Percentiles rank a stretch among this genome's conserved stretches.
These are phyloP conservation scores for Poecile montanus DNA, from an alignment of 2,797 vertebrate genomes.

Conservation along the genomic window DNA sequence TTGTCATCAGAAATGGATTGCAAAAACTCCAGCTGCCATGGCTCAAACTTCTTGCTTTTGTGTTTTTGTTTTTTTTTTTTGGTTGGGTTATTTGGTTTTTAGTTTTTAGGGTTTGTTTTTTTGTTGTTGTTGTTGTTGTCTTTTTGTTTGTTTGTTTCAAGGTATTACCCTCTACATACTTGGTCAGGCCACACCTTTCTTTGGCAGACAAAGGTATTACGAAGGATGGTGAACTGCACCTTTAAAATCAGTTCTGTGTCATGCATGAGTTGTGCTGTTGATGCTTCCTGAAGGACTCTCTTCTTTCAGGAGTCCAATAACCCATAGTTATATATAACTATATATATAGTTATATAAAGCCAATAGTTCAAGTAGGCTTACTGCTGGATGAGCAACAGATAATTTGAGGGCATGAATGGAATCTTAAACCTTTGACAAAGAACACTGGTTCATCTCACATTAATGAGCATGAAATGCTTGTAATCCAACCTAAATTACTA, in stretches of 20 bases:
- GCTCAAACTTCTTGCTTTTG: not conserved
- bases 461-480: not conserved
- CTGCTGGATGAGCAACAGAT: not conserved
- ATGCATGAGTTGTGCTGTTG: accelerated
- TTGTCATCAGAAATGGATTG: not conserved
- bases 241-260: not conserved
- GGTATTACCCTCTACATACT: not conserved
- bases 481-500: not conserved
- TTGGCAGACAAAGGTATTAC: not conserved
- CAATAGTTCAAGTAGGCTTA: not conserved
- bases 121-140: too few species aligned
- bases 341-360: too few species aligned
- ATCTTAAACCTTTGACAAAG: not conserved
- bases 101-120: not conserved
- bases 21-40: not conserved
- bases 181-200: not conserved
- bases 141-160: not conserved
- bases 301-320: not conserved
- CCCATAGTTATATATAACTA: too few species aligned
- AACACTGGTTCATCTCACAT: not conserved
- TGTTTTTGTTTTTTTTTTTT: not conserved
- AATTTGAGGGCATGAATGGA: not conserved
- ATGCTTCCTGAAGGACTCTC: not conserved
- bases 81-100: not conserved
- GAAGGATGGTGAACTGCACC: not conserved